A percentile compares a stretch with the other conserved stretches of the same genome.
These are phyloP conservation scores for Himantopus leucocephalus DNA, from an alignment of 2,113 vertebrate genomes.

Conservation along the genomic window DNA sequence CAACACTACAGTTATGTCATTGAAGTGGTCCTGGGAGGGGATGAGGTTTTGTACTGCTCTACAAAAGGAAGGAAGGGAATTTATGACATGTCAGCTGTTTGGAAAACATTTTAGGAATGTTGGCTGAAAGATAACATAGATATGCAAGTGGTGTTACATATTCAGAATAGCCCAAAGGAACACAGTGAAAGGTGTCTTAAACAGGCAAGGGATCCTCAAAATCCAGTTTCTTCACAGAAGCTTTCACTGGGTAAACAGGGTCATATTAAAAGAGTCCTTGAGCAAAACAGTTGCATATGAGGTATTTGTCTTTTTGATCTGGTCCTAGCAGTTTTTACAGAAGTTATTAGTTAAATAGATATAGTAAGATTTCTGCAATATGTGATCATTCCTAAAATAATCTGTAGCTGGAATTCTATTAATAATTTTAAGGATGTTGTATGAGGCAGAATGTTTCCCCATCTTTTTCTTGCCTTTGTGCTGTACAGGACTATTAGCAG, in stretches of 20 bases:
- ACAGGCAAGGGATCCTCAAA: neutral
- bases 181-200: neutral
- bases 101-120: conserved; percentile 50
- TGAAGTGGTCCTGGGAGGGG: neutral
- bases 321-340: neutral
- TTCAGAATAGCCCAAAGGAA: conserved; percentile 34
- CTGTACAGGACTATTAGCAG: neutral
- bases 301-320: neutral
- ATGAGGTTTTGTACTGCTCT: neutral
- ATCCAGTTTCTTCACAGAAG: neutral
- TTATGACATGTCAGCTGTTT: conserved; percentile 44
- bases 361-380: neutral
- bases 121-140: conserved; percentile 36
- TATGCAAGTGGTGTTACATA: conserved; percentile 21
- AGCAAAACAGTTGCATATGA: neutral
- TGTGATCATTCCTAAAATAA: neutral
- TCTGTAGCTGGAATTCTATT: neutral
- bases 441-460: neutral
- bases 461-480: neutral
- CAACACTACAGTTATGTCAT: neutral
- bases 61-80: conserved; percentile 14
- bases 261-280: neutral
- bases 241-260: conserved; percentile 15
- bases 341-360: neutral
- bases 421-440: neutral